Conservation (phyloP, 2,888 invertebrate species). For the Hydraecia micacea region DNA sequence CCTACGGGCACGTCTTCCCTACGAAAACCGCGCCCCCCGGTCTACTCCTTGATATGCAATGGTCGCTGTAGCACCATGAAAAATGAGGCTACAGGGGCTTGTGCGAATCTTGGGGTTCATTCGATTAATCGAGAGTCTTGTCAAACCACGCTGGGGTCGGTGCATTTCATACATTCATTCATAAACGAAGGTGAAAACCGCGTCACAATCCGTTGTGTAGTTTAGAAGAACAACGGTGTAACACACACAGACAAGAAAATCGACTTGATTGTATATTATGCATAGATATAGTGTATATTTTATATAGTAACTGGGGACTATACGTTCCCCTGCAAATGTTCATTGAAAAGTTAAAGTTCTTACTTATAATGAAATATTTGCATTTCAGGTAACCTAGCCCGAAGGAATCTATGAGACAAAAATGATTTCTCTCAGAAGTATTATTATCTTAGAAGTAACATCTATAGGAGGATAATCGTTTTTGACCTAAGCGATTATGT, state of each 20-base stretch:
- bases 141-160: too few species aligned
- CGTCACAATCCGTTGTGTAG: not conserved
- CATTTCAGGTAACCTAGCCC: too few species aligned
- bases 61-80: too few species aligned
- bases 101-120: too few species aligned
- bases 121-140: too few species aligned
- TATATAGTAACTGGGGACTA: not conserved
- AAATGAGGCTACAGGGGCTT: too few species aligned
- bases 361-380: not conserved
- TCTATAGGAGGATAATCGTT: not conserved
- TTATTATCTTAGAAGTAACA: not conserved
- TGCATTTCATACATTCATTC: too few species aligned
- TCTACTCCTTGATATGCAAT: too few species aligned
- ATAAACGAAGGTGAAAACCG: not conserved
- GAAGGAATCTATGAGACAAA: not conserved
- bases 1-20: too few species aligned
- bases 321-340: not conserved
- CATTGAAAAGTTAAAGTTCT: not conserved
- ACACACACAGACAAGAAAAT: not conserved
- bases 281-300: not conserved
- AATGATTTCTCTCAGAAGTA: not conserved
- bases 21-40: too few species aligned
- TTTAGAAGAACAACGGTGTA: not conserved
- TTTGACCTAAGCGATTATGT: not conserved
- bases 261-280: not conserved